Base-by-base conservation (phyloP, 2,797 vertebrate species). In the Sebastes dallii region DNA sequence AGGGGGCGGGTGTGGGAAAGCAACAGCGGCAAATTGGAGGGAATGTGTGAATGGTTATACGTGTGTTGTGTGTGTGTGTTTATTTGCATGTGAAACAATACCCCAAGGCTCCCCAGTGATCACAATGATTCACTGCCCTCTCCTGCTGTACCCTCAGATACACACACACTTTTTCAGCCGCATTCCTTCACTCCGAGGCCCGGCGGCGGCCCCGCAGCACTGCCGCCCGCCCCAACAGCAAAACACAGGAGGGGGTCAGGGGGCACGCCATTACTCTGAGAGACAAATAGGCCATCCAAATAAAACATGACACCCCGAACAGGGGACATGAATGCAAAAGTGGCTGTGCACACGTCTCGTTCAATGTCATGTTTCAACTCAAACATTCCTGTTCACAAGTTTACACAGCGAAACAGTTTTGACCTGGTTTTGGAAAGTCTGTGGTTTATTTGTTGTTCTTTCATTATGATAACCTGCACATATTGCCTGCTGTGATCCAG, bases 71-170 rank as follows among this genome's bases (percentile, higher is more conserved):
- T 65, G 62, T 59, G 79, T 88, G 81, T 82, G 82, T 81, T 65
- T 81, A 30, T 91, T 59, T 89, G 87, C 18, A 73, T 70, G 85
- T 91, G 83, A 87, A 86, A 91, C 62, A 92, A 90, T 91, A 89
- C 81, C 92, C 84, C 12, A 27, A 86, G 90, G 91, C 82, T 88
- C 78, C 81, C 69, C 82, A 71, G 90, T 84, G 91, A 89, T 91
- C 91, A 89, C 89, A 91, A 82, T 91, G 88, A 94, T 93, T 91
- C 90, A 87, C 92, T 87, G 90, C 90, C 75, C 89, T 92, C 89
- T 90, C 89, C 83, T 39, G 80, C 88, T 81, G 87, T 88, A 91
- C 73, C 89, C 85, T 75, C 77, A 76, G 64, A 85, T 68, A 66
- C 84, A 81, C 71, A 50, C 81, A 69, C 52, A 54, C 52, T 78